Evolutionary conservation across 1,140 invertebrate genomes (phyloP).

Genomic region (Micrasema longulum): DNA sequence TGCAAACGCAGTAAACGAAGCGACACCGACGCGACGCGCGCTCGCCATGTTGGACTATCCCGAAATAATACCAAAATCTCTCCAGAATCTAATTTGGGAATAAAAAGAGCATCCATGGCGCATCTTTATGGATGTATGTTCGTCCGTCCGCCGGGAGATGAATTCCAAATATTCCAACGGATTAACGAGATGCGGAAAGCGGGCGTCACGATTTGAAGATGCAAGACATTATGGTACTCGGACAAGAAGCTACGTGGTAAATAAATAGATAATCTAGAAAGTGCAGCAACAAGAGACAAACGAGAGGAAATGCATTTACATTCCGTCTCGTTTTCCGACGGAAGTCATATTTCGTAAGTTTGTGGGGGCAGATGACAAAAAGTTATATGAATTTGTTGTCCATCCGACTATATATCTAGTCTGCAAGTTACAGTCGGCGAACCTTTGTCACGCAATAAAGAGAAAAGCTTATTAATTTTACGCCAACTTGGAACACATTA

Average conservation of each 20-base stretch:
- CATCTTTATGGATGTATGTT: constrained; percentile 24
- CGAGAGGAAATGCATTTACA: background rate
- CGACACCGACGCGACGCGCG: constrained; percentile 20
- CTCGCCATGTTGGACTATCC: constrained; percentile 12
- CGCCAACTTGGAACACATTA: no score
- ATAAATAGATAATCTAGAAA: background rate
- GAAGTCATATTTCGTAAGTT: constrained; percentile 26
- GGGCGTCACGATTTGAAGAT: no score
- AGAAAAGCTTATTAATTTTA: no score
- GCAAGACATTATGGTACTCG: background rate
- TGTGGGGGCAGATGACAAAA: background rate
- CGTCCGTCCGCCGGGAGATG: constrained; percentile 16
- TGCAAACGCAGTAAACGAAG: no score
- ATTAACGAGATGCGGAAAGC: constrained; percentile 19
- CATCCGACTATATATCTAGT: no score
- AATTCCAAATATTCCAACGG: constrained; percentile 23
- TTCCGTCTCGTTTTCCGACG: constrained; percentile 16
- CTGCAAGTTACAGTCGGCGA: no score
- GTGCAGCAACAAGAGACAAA: background rate
- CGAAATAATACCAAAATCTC: constrained; percentile 31
- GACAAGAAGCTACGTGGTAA: background rate
- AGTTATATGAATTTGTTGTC: constrained; percentile 5
- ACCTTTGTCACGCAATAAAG: no score
- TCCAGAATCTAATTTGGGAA: constrained; percentile 28
- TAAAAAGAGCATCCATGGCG: constrained; percentile 26